Evolutionary conservation across 2,888 invertebrate genomes (phyloP).

Genomic region (Disparrhopalites patrizii): DNA sequence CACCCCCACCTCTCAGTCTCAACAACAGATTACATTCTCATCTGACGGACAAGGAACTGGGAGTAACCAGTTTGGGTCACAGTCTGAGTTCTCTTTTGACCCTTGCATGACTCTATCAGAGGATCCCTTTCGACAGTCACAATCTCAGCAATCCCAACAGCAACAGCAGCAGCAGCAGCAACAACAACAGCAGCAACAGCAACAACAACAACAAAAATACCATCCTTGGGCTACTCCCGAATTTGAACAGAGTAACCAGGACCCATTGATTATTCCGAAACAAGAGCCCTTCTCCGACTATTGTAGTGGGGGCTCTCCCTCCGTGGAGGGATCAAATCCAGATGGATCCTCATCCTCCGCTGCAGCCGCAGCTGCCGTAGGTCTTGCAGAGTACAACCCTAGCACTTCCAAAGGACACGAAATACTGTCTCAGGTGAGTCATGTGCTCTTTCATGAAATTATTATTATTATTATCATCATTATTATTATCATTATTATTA

Average conservation of each 20-base stretch:
- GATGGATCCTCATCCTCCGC: conserved; percentile 53
- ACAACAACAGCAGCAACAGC: conserved; percentile 49
- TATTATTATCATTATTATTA: too few relatives aligned
- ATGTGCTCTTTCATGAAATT: too few relatives aligned
- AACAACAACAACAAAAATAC: conserved; percentile 46
- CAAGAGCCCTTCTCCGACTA: conserved; percentile 61
- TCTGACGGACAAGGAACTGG: conserved; percentile 43
- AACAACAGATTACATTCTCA: conserved; percentile 49
- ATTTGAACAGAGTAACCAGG: conserved; percentile 51
- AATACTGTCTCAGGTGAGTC: conserved; percentile 66
- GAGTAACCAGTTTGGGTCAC: conserved; percentile 42
- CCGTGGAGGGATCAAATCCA: conserved; percentile 51
- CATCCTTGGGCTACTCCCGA: conserved; percentile 49
- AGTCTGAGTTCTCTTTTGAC: conserved; percentile 48
- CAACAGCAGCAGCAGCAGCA: conserved; percentile 37
- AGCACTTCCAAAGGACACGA: conserved; percentile 94
- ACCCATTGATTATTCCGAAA: conserved; percentile 63
- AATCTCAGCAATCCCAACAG: conserved; percentile 36
- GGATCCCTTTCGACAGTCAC: conserved; percentile 47
- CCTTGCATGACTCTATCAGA: conserved; percentile 46
- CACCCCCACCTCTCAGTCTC: conserved; percentile 52
- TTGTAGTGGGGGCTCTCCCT: conserved; percentile 50
- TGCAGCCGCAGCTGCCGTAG: conserved; percentile 56
- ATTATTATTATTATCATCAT: too few relatives aligned
- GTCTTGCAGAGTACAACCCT: conserved; percentile 88